Base-by-base conservation (phyloP, 1,140 invertebrate species). In the Schlechtendalia chinensis region DNA sequence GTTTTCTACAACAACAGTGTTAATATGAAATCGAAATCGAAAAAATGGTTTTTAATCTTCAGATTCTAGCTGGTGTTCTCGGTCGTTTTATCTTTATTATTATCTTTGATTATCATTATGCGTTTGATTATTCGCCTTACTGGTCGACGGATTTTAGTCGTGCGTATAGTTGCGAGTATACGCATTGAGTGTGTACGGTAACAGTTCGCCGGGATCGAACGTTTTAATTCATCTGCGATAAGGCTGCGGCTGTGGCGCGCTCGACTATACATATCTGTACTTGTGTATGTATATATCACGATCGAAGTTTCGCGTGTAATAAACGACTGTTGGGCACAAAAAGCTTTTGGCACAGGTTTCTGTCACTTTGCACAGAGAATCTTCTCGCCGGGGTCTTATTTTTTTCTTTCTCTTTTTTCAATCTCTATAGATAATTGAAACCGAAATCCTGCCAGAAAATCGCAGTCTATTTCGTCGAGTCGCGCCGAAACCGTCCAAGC, bases 361-460 rank as follows among this genome's bases (percentile, higher is more conserved):
- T 72, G 69, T 72, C 47, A 72, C 27, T 72, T 72, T n/a, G 69
- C 69, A 47, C 69, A 72, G 50, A 72, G 27, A 72, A 72, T 22
- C 24, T 50, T 72, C 47, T 72, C 69, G 47, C 0, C 14, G 45
- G 8, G 4, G n/a, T n/a, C n/a, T n/a, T n/a, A n/a, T n/a, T n/a
- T n/a, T n/a, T n/a, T n/a, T n/a, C n/a, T n/a, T n/a, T n/a, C 54
- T 72, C 29, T 53, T 29, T 72, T 72, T 72, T 54, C 69, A 54
- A 72, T 72, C 69, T 72, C 69, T 54, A 72, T 54, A 72, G 69
- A 72, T 72, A 72, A 72, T 72, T 72, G 69, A 72, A 72, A 72
- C 50, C 69, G 69, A 72, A 72, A 54, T 72, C 69, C 50, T 72
- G 69, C 69, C 69, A 72, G 69, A 72, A 72, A 69, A 72, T 72